A percentile compares a stretch with the other conserved stretches of the same genome.
Conservation (phyloP, 2,888 invertebrate genomes). For the Leucophora obtusa region DNA sequence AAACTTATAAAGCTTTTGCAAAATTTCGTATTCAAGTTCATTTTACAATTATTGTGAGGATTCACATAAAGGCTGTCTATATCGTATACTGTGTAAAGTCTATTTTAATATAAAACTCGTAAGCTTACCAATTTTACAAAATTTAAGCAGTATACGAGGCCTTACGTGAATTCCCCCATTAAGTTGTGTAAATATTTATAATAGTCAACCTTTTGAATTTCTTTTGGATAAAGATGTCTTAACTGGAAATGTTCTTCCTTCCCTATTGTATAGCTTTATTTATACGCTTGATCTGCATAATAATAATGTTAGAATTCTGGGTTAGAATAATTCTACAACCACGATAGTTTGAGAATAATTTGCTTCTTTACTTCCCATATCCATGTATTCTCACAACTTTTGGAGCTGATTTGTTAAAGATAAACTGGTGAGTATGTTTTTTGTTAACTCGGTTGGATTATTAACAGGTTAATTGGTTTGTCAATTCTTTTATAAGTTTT, state of each 20-base stretch:
- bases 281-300: background rate
- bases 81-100: too few species aligned
- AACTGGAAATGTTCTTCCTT: background rate
- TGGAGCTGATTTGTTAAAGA: background rate
- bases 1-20: too few species aligned
- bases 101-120: too few species aligned
- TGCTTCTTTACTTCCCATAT: background rate
- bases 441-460: background rate
- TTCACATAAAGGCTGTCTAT: too few species aligned
- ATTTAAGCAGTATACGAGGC: too few species aligned
- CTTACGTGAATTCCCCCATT: too few species aligned
- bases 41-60: background rate
- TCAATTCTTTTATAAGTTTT: constrained; percentile 2
- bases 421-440: background rate
- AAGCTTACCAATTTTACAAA: too few species aligned
- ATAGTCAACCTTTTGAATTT: background rate
- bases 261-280: background rate
- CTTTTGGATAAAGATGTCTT: background rate
- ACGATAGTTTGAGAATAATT: background rate
- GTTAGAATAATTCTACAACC: background rate
- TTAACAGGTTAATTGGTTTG: background rate
- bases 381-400: background rate
- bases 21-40: background rate
- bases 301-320: background rate
- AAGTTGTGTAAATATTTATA: background rate